Conservation (phyloP, 1,140 invertebrate species). For the Pentalonia nigronervosa region DNA sequence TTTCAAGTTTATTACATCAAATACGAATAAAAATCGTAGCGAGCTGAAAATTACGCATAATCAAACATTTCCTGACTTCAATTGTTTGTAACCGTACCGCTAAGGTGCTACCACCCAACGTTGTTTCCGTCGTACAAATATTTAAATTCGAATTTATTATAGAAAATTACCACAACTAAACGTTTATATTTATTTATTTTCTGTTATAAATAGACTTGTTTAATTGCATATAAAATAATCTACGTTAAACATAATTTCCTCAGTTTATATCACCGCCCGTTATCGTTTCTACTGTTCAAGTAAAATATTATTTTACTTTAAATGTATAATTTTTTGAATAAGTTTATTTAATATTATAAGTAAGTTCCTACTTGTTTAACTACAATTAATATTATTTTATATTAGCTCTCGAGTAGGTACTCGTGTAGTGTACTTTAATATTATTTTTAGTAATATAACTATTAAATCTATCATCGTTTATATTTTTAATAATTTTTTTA, state of each 20-base stretch:
- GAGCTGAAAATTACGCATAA: conserved; percentile 43
- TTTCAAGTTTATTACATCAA: conserved; percentile 23
- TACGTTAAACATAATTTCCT: not conserved
- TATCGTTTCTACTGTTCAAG: not conserved
- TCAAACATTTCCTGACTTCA: conserved; percentile 31
- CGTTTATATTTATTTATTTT: not conserved
- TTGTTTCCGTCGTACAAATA: conserved; percentile 18
- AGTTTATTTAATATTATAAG: not conserved
- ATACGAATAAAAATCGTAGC: not conserved
- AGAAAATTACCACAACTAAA: not conserved
- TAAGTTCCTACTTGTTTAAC: not conserved
- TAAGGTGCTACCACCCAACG: not conserved
- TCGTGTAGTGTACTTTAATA: not conserved
- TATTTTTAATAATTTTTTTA: not conserved
- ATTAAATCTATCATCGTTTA: not conserved
- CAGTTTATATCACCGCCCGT: not conserved
- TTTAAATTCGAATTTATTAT: not conserved
- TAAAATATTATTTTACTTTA: not conserved
- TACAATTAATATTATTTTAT: not conserved
- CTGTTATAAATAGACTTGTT: not conserved
- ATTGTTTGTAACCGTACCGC: not conserved
- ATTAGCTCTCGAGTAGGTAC: not conserved
- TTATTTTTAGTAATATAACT: not conserved
- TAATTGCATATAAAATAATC: not conserved
- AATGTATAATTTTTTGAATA: not conserved